Evolutionary conservation across 2,797 vertebrate species (phyloP).

Genomic region (Glyptemys insculpta): DNA sequence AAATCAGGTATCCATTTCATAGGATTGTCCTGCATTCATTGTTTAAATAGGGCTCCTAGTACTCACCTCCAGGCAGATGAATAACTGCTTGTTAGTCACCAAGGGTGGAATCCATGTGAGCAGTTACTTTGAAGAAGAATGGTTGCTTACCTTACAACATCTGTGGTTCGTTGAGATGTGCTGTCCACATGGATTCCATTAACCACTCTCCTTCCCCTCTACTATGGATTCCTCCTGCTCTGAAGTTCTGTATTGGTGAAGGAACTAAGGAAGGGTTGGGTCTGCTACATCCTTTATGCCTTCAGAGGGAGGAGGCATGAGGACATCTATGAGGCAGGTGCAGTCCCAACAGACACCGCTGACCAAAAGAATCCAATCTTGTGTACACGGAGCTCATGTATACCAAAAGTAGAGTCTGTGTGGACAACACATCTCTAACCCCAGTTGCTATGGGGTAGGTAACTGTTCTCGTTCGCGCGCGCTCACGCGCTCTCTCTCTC

Average conservation of each 20-base stretch:
- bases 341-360: not conserved
- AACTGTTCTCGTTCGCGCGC: not conserved
- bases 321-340: not conserved
- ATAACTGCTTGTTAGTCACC: not conserved
- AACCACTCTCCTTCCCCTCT: not conserved
- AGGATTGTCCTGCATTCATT: not conserved
- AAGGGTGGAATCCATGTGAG: not conserved
- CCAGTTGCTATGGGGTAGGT: not conserved
- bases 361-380: not conserved
- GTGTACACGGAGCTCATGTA: not conserved
- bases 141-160: not conserved
- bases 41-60: not conserved
- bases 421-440: not conserved
- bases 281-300: not conserved
- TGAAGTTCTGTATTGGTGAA: not conserved
- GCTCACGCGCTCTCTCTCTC: too few relatives aligned
- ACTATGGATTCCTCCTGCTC: not conserved
- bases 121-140: not conserved
- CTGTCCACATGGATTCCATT: not conserved
- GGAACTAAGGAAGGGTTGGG: not conserved
- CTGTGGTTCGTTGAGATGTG: too few relatives aligned
- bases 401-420: not conserved
- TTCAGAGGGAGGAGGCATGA: not conserved
- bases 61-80: not conserved
- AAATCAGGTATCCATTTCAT: not conserved